These are phyloP conservation scores for Myotis vivesi DNA, from an alignment of 2,797 vertebrate genomes.

Conservation along the genomic window DNA sequence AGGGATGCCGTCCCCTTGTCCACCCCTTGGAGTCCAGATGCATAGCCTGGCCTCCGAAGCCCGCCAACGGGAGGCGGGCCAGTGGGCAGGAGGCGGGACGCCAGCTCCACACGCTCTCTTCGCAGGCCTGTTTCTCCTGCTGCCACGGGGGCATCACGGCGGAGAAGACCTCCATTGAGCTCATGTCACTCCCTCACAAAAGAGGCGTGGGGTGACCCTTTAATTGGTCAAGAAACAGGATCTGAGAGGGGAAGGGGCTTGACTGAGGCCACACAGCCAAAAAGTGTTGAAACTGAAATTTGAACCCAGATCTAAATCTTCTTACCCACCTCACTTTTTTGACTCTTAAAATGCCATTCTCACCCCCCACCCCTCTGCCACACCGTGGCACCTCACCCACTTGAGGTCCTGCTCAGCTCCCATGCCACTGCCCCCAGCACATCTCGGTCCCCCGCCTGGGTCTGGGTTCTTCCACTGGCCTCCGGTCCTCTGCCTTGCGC, in stretches of 20 bases:
- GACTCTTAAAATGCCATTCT: neutral
- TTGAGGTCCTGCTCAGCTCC: rapidly evolving
- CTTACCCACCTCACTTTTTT: rapidly evolving
- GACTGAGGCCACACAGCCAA: neutral
- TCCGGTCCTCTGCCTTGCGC: neutral
- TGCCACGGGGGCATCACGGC: rapidly evolving
- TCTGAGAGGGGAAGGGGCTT: too few relatives aligned
- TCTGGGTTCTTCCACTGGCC: neutral
- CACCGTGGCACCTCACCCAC: rapidly evolving
- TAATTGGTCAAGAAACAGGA: neutral
- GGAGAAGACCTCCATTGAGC: rapidly evolving
- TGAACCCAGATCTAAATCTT: neutral
- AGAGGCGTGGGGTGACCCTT: neutral
- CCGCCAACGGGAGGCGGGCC: neutral
- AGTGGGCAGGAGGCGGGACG: neutral
- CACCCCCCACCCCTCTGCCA: neutral
- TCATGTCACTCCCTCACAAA: neutral
- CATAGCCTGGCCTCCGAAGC: neutral
- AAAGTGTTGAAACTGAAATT: neutral
- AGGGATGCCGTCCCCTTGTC: neutral
- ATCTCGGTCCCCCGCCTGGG: neutral
- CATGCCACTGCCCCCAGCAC: rapidly evolving
- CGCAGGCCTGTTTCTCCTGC: neutral
- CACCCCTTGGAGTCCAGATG: neutral
- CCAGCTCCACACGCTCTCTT: rapidly evolving